These are phyloP conservation scores for Gasterosteus aculeatus DNA, from an alignment of 2,113 vertebrate genomes.

Conservation along the genomic window DNA sequence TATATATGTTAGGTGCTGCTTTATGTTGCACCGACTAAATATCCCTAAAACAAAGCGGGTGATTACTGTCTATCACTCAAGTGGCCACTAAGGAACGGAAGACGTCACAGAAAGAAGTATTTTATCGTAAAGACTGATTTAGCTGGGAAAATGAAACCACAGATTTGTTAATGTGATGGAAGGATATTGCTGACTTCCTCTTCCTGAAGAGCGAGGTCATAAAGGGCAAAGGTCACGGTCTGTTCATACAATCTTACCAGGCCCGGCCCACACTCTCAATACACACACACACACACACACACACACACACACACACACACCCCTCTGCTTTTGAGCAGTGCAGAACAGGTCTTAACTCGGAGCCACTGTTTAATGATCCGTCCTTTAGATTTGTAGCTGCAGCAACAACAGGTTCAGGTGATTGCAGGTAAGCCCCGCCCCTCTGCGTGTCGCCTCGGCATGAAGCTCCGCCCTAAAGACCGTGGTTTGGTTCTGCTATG, in stretches of 20 bases:
- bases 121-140: background rate
- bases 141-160: background rate
- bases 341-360: background rate
- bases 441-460: too few species aligned
- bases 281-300: too few species aligned
- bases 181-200: background rate
- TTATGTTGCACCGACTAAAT: conserved; percentile 28
- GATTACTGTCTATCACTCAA: background rate
- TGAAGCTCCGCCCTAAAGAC: too few species aligned
- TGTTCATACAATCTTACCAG: background rate
- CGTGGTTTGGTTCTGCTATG: too few species aligned
- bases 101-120: background rate
- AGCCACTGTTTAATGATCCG: background rate
- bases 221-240: conserved; percentile 4
- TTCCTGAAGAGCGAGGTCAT: conserved; percentile 5
- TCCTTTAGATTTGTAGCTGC: background rate
- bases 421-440: too few species aligned
- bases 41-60: conserved; percentile 1
- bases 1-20: conserved; percentile 19
- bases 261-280: too few species aligned
- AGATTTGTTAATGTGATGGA: conserved; percentile 1
- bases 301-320: too few species aligned
- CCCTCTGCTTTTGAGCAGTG: background rate
- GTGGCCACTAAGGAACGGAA: conserved; percentile 6
- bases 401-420: too few species aligned